phyloP scores from a whole-genome alignment of 2,888 invertebrate genomes.

The Nymphalis urticae region DNA sequence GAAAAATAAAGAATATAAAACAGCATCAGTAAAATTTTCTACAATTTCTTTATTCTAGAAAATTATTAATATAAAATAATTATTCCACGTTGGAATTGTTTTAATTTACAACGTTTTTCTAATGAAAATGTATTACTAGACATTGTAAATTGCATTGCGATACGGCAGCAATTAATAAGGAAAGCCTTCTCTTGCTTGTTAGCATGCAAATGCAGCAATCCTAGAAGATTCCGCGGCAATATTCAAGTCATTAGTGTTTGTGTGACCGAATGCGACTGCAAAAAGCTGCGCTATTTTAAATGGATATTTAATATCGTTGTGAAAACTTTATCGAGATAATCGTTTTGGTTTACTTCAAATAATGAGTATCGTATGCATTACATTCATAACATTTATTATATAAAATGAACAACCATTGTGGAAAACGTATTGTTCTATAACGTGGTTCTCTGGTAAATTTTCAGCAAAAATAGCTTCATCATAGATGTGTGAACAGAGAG shows the following conservation, averaged over 20 bases:
- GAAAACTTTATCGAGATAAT: conserved; percentile 20
- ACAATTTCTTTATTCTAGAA: background rate
- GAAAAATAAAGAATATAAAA: too few relatives aligned
- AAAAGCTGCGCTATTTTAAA: conserved; percentile 47
- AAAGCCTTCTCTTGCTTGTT: conserved; percentile 54
- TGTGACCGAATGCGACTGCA: conserved; percentile 54
- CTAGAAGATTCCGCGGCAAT: conserved; percentile 62
- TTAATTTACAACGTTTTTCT: conserved; percentile 7
- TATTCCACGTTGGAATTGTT: background rate
- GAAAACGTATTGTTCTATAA: too few relatives aligned
- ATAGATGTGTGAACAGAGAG: too few relatives aligned
- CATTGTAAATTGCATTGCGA: conserved; percentile 29
- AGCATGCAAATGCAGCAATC: conserved; percentile 66
- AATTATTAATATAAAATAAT: background rate
- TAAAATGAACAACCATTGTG: too few relatives aligned
- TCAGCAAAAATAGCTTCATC: too few relatives aligned
- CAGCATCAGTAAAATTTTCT: too few relatives aligned
- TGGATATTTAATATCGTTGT: conserved; percentile 38
- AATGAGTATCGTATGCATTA: background rate
- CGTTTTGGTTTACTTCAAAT: background rate
- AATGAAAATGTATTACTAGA: conserved; percentile 22
- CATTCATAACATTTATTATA: background rate
- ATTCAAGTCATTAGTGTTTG: conserved; percentile 70
- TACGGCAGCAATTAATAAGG: conserved; percentile 60
- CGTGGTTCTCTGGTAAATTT: too few relatives aligned